Evolutionary conservation across 2,888 invertebrate species (phyloP).

Genomic region (Nemurella pictetii): DNA sequence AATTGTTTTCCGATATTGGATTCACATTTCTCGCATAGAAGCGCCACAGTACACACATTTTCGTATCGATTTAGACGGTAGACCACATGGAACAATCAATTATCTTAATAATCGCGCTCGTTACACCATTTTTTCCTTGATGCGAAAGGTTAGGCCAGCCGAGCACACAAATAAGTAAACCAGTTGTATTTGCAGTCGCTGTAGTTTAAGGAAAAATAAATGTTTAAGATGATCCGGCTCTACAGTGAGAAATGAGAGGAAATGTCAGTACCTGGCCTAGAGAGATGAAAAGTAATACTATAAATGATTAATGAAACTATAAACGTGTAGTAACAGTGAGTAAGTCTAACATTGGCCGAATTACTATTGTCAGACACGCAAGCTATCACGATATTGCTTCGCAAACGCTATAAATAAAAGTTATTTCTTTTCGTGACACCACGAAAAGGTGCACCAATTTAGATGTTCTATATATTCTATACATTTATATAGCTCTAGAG

Average conservation of each 20-base stretch:
- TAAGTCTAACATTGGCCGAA: too few relatives aligned
- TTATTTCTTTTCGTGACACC: too few relatives aligned
- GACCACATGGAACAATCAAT: background rate
- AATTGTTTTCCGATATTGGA: conserved; percentile 59
- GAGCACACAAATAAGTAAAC: background rate
- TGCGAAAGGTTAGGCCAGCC: background rate
- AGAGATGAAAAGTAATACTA: too few relatives aligned
- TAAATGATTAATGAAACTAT: too few relatives aligned
- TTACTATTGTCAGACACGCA: too few relatives aligned
- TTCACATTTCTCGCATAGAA: conserved; percentile 46
- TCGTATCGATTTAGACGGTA: background rate
- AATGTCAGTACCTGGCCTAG: too few relatives aligned
- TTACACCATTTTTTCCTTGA: background rate
- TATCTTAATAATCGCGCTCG: background rate
- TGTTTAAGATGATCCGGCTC: background rate
- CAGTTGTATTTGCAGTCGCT: background rate
- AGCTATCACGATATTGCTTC: too few relatives aligned
- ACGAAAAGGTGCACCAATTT: too few relatives aligned
- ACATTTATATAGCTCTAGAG: too few relatives aligned
- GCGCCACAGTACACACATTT: background rate
- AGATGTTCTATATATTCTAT: too few relatives aligned
- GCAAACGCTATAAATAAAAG: too few relatives aligned
- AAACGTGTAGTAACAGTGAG: too few relatives aligned
- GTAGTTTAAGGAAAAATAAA: background rate
- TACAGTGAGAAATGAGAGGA: background rate